Base-by-base conservation (phyloP, 2,113 vertebrate species). In the Campylomormyrus numenius region DNA sequence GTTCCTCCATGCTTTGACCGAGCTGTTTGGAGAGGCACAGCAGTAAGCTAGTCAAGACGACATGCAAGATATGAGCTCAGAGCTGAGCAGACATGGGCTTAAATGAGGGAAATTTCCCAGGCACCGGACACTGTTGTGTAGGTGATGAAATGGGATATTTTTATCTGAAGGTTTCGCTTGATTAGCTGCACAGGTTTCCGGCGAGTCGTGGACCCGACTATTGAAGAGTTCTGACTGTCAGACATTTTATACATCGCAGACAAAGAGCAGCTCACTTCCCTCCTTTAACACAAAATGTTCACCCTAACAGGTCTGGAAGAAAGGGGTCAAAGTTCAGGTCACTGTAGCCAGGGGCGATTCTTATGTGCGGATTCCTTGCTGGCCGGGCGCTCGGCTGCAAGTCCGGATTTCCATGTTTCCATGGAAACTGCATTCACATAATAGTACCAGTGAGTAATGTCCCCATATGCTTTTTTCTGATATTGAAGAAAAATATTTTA, bases 371-470 rank as follows among this genome's bases (percentile, higher is more conserved):
- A 90, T 90, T 42, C 89, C 91, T 91, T 66, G 66, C 84, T 90
- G 91, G 90, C 77, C 58, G 70, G 90, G 88, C 58, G 88, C 88
- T 91, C 90, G 90, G 87, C 52, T 50, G 70, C 2, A 46, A 88
- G 88, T 89, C 89, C 42, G 89, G 58, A 91, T 89, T 91, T 91
- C 88, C 86, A 88, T 45, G 70, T 93, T 93, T 91, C 93, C 91
- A 93, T 93, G 93, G 93, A 93, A 93, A 93, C 93, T 92, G 89
- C 92, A 92, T 90, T 92, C 90, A 88, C 91, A 90, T 91, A 92
- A 91, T 88, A 92, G 91, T 85, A 91, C 91, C 91, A 91, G 90
- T 92, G 92, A 93, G 90, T 90, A 92, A 92, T 93, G 93, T 91
- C 91, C 92, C 91, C 93, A 93, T 93, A 92, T 93, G 92, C 89